Base-by-base conservation (phyloP, 2,888 invertebrate species). In the Oegoconia quadripuncta region DNA sequence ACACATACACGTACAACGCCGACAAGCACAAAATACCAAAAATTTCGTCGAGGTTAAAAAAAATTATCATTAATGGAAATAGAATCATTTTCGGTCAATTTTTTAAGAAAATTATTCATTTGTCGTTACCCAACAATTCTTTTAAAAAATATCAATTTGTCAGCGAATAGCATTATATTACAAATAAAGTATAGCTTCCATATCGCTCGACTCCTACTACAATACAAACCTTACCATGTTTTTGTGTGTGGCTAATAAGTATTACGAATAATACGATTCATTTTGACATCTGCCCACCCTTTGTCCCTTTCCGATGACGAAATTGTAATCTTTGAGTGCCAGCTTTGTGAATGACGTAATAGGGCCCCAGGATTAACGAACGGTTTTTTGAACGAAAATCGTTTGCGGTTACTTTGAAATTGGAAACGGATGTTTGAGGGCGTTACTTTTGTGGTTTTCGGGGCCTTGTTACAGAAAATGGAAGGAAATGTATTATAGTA, bases 401-500 rank as follows among this genome's bases (percentile, higher is more conserved):
- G 14, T 22, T 33, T 7, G 34, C 3, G 1, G 9, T 9, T 34
- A 15, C 32, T 39, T 47, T 52, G 59, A 38, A 55, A 59, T 42
- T 41, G 28, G 41, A 59, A 42, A 48, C 52, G 45, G 38, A 44
- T 53, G 59, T 68, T 68, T 64, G 56, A 44, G 53, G 64, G 61
- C 48, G 61, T 45, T 29, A 38, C 41, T 31, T 26, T 32, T 43
- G 45, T 31, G 50, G 44, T 39, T 32, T 32, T 8, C n/a, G 32
- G 20, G 27, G 27, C 11, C 11, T 4, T 2, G 22, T 22, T 22
- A 22, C n/a, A n/a, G 8, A 5, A 9, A 7, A 22, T 22, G n/a
- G n/a, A n/a, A n/a, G n/a, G n/a, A n/a, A n/a, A n/a, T n/a, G n/a
- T n/a, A n/a, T n/a, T n/a, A n/a, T n/a, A n/a, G n/a, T n/a, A n/a